These are phyloP conservation scores for Irena cyanogastra DNA, from an alignment of 2,113 vertebrate genomes.

Conservation along the genomic window DNA sequence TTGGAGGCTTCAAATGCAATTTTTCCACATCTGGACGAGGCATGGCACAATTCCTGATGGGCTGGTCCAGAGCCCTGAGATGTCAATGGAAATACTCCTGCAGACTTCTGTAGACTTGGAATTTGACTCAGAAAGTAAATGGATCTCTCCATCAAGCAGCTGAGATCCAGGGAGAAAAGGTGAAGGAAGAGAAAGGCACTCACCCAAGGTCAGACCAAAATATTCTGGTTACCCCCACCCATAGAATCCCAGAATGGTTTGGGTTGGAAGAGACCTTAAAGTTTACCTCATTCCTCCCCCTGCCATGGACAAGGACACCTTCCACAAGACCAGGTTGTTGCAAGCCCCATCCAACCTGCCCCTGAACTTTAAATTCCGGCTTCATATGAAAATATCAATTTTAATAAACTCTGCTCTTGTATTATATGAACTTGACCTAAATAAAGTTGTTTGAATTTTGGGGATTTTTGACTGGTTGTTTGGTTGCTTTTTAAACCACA, in stretches of 20 bases:
- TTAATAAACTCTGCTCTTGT: neutral
- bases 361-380: neutral
- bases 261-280: neutral
- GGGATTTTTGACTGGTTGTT: neutral
- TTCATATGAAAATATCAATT: neutral
- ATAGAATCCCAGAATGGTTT: neutral
- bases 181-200: neutral
- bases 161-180: neutral
- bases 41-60: neutral
- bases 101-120: neutral
- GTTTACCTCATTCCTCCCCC: accelerated
- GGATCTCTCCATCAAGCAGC: neutral
- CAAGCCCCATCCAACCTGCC: neutral
- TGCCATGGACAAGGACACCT: neutral
- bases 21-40: neutral
- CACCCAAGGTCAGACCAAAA: neutral
- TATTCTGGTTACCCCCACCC: neutral
- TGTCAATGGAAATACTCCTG: neutral
- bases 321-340: neutral
- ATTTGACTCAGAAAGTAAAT: neutral
- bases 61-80: neutral
- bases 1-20: neutral
- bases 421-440: neutral
- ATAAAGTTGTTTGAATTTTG: neutral
- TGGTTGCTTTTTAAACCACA: neutral